Base-by-base conservation (phyloP, 2,888 invertebrate genomes). In the Acanthosoma haemorrhoidale region DNA sequence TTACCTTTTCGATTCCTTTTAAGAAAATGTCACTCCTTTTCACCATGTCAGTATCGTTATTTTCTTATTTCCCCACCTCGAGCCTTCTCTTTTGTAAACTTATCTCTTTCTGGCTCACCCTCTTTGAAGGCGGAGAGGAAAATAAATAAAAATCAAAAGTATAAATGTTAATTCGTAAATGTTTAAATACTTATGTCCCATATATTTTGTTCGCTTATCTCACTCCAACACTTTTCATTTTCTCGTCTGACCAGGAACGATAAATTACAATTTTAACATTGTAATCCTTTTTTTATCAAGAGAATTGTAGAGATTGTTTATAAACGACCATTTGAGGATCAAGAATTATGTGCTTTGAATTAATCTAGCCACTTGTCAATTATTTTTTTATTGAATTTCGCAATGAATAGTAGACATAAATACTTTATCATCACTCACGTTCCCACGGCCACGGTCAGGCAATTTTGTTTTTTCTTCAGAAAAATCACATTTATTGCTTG, bases 1-100 rank as follows among this genome's bases (percentile, higher is more conserved):
- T 64, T 64, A 43, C 43, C 31, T 64, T 64, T 36, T 39, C 16
- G 43, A 64, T 41, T 64, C 64, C 64, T 64, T 64, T 64, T 64
- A 64, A 64, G 64, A 64, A 64, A 64, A 41, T 64, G 64, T 41
- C 41, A 64, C 29, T 31, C 64, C 41, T 41, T 64, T 38, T 43
- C 43, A 39, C 29, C 11, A 51, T 51, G 25, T 2, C 64, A 9
- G 13, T 41, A 15, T 31, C 16, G 36, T 43, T 64, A 63, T 59
- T 5, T 59, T 59, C 59, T 34, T 59, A 51, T 51, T 51, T 51
- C 25, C 6, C 21, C 8, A 21, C 43, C 3, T 11, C n/a, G n/a
- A n/a, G n/a, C 38, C 16, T 41, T 18, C 18, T n/a, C n/a, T 2
- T 51, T 51, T 51, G 29, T 51, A 51, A 51, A 51, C 51, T 25